phyloP scores from a whole-genome alignment of 2,797 vertebrate genomes.

The Pachyuromys duprasi region DNA sequence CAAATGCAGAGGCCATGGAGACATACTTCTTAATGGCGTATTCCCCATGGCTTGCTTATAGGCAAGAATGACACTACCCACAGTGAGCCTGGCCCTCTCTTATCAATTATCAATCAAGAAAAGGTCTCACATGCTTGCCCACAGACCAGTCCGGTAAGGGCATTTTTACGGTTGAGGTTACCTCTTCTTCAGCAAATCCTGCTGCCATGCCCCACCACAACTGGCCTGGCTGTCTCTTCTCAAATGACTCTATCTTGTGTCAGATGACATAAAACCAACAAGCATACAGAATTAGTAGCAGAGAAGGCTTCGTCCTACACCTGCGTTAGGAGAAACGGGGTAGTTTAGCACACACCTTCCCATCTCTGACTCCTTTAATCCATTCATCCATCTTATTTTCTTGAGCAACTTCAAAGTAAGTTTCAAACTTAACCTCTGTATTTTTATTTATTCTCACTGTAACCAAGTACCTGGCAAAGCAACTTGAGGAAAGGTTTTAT shows the following conservation, averaged over 20 bases:
- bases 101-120: background rate
- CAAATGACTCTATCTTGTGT: background rate
- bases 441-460: background rate
- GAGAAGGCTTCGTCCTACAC: background rate
- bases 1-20: background rate
- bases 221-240: background rate
- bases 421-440: background rate
- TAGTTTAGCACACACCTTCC: background rate
- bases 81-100: background rate
- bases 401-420: slow-evolving; percentile 22
- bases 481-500: background rate
- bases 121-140: background rate
- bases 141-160: background rate
- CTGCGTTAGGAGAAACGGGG: no score
- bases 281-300: background rate
- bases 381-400: background rate
- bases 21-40: background rate
- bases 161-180: background rate
- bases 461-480: background rate
- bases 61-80: background rate
- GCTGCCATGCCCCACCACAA: background rate
- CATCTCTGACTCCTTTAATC: background rate
- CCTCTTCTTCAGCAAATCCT: background rate
- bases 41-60: background rate
- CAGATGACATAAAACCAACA: background rate